Evolutionary conservation across 2,113 vertebrate genomes (phyloP).

Genomic region (Menura novaehollandiae): DNA sequence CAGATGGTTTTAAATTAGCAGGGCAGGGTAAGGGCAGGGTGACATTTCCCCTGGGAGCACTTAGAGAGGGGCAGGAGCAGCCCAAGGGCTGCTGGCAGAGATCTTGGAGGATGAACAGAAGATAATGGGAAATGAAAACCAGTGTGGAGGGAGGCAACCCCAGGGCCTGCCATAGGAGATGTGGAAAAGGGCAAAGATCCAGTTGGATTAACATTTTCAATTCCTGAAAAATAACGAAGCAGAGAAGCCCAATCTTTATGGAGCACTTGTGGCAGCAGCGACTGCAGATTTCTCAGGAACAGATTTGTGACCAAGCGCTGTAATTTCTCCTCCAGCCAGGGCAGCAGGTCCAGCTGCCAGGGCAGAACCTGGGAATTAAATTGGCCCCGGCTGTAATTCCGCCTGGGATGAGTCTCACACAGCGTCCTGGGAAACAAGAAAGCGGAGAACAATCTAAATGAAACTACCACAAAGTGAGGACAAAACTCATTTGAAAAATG

Average conservation of each 20-base stretch:
- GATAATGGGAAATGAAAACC: not conserved
- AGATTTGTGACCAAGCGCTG: rapidly evolving
- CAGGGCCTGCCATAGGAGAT: not conserved
- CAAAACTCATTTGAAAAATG: rapidly evolving
- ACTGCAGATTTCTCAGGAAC: rapidly evolving
- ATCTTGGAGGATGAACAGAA: not conserved
- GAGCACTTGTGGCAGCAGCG: rapidly evolving
- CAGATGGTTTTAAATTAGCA: not conserved
- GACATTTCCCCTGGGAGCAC: not conserved
- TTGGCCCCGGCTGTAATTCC: not conserved
- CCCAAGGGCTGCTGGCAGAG: not conserved
- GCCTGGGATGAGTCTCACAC: not conserved
- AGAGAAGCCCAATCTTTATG: rapidly evolving
- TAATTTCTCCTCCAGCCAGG: rapidly evolving
- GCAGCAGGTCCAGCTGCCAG: not conserved
- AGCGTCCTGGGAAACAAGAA: rapidly evolving
- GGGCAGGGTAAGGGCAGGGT: not conserved
- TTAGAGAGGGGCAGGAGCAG: not conserved
- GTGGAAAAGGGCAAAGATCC: not conserved
- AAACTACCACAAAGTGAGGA: not conserved
- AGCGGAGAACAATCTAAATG: rapidly evolving
- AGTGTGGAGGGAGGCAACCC: not conserved
- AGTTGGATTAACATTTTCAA: rapidly evolving
- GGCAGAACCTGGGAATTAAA: not conserved
- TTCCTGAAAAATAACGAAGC: rapidly evolving